Percentiles rank a stretch among this genome's conserved stretches.
Evolutionary conservation across 2,888 invertebrate species (phyloP).

Genomic region (Sinodicranocentrus sp.): DNA sequence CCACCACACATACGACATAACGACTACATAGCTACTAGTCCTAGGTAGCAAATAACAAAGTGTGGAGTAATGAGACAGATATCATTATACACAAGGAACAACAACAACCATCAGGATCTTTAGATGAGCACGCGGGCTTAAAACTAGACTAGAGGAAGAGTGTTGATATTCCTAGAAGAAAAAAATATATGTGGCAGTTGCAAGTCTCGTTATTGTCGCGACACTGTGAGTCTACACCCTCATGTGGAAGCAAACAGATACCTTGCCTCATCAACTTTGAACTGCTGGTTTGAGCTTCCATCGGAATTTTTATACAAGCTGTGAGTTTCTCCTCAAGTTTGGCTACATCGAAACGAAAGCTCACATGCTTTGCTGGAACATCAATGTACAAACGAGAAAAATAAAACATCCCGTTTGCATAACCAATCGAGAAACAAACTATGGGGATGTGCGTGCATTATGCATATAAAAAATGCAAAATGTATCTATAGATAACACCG

Average conservation of each 20-base stretch:
- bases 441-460: constrained; percentile 37
- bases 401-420: too few species aligned
- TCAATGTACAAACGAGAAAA: too few species aligned
- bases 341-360: too few species aligned
- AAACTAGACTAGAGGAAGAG: not conserved
- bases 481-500: constrained; percentile 17
- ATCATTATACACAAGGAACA: constrained; percentile 17
- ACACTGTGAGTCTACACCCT: not conserved
- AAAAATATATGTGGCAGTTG: not conserved
- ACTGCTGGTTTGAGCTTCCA: constrained; percentile 31
- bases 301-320: too few species aligned
- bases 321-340: not conserved
- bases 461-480: constrained; percentile 49
- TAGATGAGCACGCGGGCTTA: not conserved
- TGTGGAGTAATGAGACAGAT: constrained; percentile 16
- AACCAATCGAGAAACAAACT: too few species aligned
- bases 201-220: not conserved
- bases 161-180: not conserved
- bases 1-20: not conserved
- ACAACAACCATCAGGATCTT: not conserved
- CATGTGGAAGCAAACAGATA: constrained; percentile 41
- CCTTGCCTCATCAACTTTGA: constrained; percentile 43
- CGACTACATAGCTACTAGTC: not conserved
- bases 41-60: constrained; percentile 1
- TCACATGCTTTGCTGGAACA: too few species aligned